Evolutionary conservation across 1,140 invertebrate genomes (phyloP), one percentile per base, ranked within the genome.

Genomic region (Drosophila eugracilis): DNA sequence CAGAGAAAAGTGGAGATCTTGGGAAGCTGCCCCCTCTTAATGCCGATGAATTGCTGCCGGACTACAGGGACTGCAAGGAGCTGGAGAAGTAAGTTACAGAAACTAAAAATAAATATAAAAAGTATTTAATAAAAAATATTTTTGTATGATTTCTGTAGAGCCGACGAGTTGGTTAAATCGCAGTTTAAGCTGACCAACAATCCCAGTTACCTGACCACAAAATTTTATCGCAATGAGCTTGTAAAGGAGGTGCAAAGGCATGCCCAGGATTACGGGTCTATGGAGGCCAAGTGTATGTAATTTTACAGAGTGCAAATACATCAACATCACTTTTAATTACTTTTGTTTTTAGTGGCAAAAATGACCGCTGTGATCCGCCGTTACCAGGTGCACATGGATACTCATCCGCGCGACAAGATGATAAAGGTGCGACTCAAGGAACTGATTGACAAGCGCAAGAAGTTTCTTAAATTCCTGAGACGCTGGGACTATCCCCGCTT

Each of bases 401-500:
- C 75, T 12, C 73, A 91, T 90, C 93, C 93, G 1, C 81, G 92
- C 65, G 93, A 95, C 78, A 92, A 81, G 59, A 77, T 69, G 54
- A 74, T 91, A 3, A 95, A 94, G 91, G 91, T 92, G 5, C 75
- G 84, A 12, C 92, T 96, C 19, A 95, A 96, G 83, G 95, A 96
- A 90, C 80, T 94, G 3, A 97, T 97, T 48, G 95, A 96, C 19
- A 95, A 94, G 85, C 93, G 97, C 44, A 96, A 95, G 76, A 96
- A 95, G 83, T 92, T 93, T 26, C 86, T 98, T 3, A 95, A 94
- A 75, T 92, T 92, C 53, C 89, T 98, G 17, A 92, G 96, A 26
- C 92, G 92, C 32, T 93, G 93, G 92, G 97, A 98, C 90, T 97
- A 97, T 90, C 95, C 95, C 74, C 94, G 95, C 42, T 98, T 96